Percentiles rank a stretch among this genome's conserved stretches.
These are phyloP conservation scores for Steromphala cineraria DNA, from an alignment of 2,888 invertebrate species.

Conservation along the genomic window DNA sequence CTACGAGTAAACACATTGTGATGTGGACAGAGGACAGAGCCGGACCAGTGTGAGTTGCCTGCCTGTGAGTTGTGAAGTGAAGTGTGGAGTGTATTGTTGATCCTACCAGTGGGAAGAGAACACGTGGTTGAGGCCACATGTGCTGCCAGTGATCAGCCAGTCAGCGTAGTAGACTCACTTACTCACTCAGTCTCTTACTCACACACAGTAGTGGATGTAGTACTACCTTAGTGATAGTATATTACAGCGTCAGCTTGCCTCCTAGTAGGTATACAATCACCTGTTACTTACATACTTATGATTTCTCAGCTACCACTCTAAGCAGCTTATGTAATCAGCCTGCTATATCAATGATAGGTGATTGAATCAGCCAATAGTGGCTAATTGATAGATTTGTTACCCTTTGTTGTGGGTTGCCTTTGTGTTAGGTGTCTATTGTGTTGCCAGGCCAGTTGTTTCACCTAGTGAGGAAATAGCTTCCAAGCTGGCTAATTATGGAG, in stretches of 20 bases:
- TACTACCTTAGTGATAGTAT: background rate
- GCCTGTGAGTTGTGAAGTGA: background rate
- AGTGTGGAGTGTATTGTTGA: background rate
- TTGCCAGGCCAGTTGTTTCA: background rate
- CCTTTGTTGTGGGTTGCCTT: background rate
- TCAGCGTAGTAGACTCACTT: background rate
- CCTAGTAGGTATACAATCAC: no score
- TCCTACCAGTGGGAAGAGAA: constrained; percentile 1
- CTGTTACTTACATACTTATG: no score
- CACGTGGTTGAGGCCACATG: constrained; percentile 14
- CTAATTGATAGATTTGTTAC: background rate
- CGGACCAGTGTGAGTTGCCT: background rate
- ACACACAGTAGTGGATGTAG: constrained; percentile 7
- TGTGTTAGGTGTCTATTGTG: constrained; percentile 11
- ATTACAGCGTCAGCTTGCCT: no score
- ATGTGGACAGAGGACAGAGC: background rate
- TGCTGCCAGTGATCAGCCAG: background rate
- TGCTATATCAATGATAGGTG: background rate
- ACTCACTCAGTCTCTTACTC: background rate
- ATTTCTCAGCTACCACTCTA: background rate
- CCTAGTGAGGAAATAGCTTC: no score
- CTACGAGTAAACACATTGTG: no score
- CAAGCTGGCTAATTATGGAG: background rate
- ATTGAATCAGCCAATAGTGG: background rate
- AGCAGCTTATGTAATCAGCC: background rate